Percentiles rank a stretch among this genome's conserved stretches.
Evolutionary conservation across 2,888 invertebrate species (phyloP).

Genomic region (Phasia obesa): DNA sequence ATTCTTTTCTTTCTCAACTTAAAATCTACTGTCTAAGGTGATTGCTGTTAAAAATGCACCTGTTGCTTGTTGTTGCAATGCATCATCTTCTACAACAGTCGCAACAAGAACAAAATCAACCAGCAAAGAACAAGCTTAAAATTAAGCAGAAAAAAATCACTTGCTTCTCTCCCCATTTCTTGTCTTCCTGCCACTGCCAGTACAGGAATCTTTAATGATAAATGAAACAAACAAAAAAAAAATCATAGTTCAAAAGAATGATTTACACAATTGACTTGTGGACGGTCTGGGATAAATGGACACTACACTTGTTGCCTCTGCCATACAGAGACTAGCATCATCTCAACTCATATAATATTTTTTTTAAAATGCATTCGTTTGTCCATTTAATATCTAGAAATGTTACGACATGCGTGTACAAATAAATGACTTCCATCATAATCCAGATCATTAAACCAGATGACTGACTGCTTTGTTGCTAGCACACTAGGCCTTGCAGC

Average conservation of each 20-base stretch:
- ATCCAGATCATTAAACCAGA: slow-evolving; percentile 70
- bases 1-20: background rate
- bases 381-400: slow-evolving; percentile 60
- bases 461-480: slow-evolving; percentile 47
- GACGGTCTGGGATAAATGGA: slow-evolving; percentile 42
- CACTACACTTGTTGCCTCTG: slow-evolving; percentile 58
- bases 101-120: background rate
- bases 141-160: slow-evolving; percentile 33
- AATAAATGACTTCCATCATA: slow-evolving; percentile 72
- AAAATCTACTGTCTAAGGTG: slow-evolving; percentile 29
- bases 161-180: background rate
- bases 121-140: slow-evolving; percentile 32
- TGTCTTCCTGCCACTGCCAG: background rate
- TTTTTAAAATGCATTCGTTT: slow-evolving; percentile 26
- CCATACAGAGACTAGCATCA: slow-evolving; percentile 33
- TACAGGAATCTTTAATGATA: slow-evolving; percentile 38
- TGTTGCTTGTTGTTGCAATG: slow-evolving; percentile 63
- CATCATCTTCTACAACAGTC: slow-evolving; percentile 42
- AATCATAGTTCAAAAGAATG: slow-evolving; percentile 36
- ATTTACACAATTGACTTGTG: slow-evolving; percentile 63
- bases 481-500: background rate
- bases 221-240: slow-evolving; percentile 4
- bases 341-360: background rate
- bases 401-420: slow-evolving; percentile 70
- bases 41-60: slow-evolving; percentile 64